Evolutionary conservation across 2,888 invertebrate genomes (phyloP), one percentile per base, ranked within the genome.

Genomic region (Rhagophthalmus giganteus): DNA sequence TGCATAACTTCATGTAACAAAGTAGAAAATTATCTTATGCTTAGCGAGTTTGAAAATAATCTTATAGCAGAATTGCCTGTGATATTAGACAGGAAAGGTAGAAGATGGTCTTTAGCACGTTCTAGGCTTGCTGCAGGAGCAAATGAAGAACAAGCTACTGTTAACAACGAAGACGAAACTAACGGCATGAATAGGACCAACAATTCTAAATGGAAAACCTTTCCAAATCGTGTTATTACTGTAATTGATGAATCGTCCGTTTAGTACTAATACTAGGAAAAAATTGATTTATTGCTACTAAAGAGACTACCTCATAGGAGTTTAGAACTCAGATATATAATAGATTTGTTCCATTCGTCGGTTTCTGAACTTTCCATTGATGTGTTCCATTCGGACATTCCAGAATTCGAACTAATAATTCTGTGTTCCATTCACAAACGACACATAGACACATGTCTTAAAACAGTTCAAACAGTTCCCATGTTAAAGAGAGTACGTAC

Each of bases 1-100:
- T 88, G 88, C 73, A 89, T 90, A 72, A 89, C 89, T 60, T 88
- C 88, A 56, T 90, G 89, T 75, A 88, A 89, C 77, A 89, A 89
- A 80, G 86, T 90, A 58, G 90, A 90, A 73, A 89, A 90, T 76
- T 90, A 88, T 72, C 77, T 90, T 64, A 89, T 90, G 88, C 80
- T 90, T 57, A 88, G 88, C 65, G 90, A 90, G 73, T 90, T 88
- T 73, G 90, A 90, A 72, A 90, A 90, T 76, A 90, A 90, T 72
- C 76, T 90, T 50, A 88, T 87, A 66, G 87, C 88, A 1, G 88
- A 88, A 71, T 80, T 87, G 76, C 88, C 88, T 11, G 84, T 84
- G 63, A 77, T 87, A 64, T 80, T 85, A 74, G 88, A 88, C 69
- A 79, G 86, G 30, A 84, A 84, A 55, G 84, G 83, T 8, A 76